These are phyloP conservation scores for Drosophila macrospina DNA, from an alignment of 2,888 invertebrate species.

Conservation along the genomic window DNA sequence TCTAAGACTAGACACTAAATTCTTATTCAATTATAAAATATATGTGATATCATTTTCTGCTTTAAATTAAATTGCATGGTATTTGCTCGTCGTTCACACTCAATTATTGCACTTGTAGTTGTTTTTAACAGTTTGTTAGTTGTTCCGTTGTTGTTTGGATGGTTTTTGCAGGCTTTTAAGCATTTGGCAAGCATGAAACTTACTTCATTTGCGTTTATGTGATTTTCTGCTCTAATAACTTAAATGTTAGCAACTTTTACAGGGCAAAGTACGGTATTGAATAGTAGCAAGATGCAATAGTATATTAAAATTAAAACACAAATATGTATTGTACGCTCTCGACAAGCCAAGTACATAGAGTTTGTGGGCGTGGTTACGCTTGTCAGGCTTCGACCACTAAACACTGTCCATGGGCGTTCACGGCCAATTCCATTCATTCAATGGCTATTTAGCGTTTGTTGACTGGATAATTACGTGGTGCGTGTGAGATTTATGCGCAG, in stretches of 20 bases:
- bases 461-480: constrained; percentile 78
- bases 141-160: constrained; percentile 40
- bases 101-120: background rate
- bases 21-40: too few species aligned
- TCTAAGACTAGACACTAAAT: too few species aligned
- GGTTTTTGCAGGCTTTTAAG: constrained; percentile 69
- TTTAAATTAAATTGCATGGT: background rate
- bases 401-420: constrained; percentile 27
- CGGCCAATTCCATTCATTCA: constrained; percentile 40
- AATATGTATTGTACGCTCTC: background rate
- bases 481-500: constrained; percentile 74
- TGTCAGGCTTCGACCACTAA: constrained; percentile 31
- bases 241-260: constrained; percentile 42
- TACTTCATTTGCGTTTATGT: constrained; percentile 77
- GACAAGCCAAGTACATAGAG: background rate
- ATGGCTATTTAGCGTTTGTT: constrained; percentile 70
- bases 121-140: constrained; percentile 26
- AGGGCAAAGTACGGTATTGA: background rate
- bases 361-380: constrained; percentile 6
- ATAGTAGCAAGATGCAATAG: too few species aligned
- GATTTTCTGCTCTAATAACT: constrained; percentile 76
- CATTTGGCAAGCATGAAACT: constrained; percentile 69
- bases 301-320: too few species aligned
- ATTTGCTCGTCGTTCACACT: background rate
- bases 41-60: background rate